Percentiles rank a stretch among this genome's conserved stretches.
These are phyloP conservation scores for Apaloderma vittatum DNA, from an alignment of 2,113 vertebrate genomes.

Conservation along the genomic window DNA sequence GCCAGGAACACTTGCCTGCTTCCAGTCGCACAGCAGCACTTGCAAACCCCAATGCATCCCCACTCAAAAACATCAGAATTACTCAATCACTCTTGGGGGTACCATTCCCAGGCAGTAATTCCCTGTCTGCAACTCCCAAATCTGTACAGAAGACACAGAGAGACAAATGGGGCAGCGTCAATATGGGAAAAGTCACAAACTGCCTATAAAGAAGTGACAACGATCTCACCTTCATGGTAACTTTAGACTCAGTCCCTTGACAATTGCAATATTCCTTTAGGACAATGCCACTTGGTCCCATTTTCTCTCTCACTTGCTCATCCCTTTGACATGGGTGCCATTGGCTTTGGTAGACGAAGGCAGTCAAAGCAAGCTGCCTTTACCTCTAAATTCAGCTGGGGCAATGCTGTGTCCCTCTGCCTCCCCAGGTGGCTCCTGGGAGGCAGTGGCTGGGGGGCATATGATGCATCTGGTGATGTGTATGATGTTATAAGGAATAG, in stretches of 20 bases:
- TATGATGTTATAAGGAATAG: not conserved
- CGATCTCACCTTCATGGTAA: not conserved
- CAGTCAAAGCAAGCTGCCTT: not conserved
- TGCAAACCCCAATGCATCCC: not conserved
- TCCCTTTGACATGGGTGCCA: not conserved
- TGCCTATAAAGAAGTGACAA: not conserved
- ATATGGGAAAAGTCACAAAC: not conserved
- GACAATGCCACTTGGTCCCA: not conserved
- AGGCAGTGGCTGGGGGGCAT: too few species aligned
- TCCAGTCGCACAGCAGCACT: not conserved
- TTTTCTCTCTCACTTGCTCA: not conserved
- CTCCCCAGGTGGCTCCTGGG: too few species aligned
- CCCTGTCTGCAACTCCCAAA: not conserved
- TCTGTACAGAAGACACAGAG: not conserved
- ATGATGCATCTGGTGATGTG: accelerated
- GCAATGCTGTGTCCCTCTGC: not conserved
- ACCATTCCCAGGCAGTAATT: not conserved
- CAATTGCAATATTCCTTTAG: not conserved
- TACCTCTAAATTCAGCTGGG: not conserved
- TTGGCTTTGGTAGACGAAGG: not conserved
- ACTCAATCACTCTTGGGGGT: not conserved
- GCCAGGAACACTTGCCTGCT: not conserved
- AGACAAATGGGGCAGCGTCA: not conserved
- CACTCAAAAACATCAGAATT: not conserved
- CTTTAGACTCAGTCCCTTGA: not conserved